A percentile compares a stretch with the other conserved stretches of the same genome.
These are phyloP conservation scores for Pseudochromis fuscus DNA, from an alignment of 2,797 vertebrate genomes.

Conservation along the genomic window DNA sequence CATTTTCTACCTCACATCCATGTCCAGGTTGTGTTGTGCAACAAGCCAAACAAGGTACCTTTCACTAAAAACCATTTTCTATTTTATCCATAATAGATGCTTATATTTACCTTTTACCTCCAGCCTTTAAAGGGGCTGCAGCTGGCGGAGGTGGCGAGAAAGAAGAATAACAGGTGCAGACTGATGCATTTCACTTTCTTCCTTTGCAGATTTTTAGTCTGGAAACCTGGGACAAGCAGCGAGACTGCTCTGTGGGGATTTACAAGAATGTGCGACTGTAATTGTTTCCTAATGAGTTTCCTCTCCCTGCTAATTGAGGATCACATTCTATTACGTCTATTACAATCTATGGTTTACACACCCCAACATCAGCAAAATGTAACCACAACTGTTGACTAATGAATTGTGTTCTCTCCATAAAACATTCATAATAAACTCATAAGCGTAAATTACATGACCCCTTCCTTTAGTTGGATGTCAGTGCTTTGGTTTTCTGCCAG, in stretches of 20 bases:
- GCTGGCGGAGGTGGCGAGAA: slow-evolving; percentile 59
- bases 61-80: slow-evolving; percentile 52
- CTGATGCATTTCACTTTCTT: slow-evolving; percentile 51
- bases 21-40: slow-evolving; percentile 10
- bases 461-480: slow-evolving; percentile 6
- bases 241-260: slow-evolving; percentile 61
- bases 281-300: slow-evolving; percentile 78
- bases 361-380: slow-evolving; percentile 61
- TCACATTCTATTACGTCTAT: slow-evolving; percentile 54
- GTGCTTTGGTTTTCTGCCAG: slow-evolving; percentile 23
- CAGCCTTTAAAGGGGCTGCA: slow-evolving; percentile 57
- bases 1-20: slow-evolving; percentile 26
- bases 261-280: slow-evolving; percentile 59
- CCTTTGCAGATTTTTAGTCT: slow-evolving; percentile 52
- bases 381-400: slow-evolving; percentile 61
- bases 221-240: slow-evolving; percentile 34
- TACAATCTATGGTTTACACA: slow-evolving; percentile 54
- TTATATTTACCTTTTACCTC: slow-evolving; percentile 59
- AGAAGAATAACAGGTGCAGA: slow-evolving; percentile 57
- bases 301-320: slow-evolving; percentile 65
- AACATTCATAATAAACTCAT: slow-evolving; percentile 44
- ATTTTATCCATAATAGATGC: slow-evolving; percentile 64
- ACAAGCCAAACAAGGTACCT: slow-evolving; percentile 49
- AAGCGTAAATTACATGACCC: slow-evolving; percentile 31
- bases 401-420: slow-evolving; percentile 47